Conservation (phyloP, 1,140 invertebrate genomes). For the Drosophila subobscura region DNA sequence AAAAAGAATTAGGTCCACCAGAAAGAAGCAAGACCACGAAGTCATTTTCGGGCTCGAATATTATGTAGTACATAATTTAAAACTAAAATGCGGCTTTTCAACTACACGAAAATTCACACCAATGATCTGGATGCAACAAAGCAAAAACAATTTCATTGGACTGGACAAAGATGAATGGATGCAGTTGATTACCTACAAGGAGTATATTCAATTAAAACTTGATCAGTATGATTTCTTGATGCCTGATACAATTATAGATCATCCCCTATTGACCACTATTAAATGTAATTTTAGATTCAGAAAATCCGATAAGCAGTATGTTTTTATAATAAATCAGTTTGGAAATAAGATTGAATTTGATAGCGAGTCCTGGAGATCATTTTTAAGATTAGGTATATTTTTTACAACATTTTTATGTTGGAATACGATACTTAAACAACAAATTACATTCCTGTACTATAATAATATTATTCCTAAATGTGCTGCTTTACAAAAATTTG, state of each 20-base stretch:
- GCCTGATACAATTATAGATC: background rate
- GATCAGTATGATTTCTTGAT: constrained; percentile 1
- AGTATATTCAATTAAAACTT: constrained; percentile 1
- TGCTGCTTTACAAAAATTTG: background rate
- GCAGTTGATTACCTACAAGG: too few species aligned
- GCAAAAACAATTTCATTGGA: too few species aligned
- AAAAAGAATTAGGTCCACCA: background rate
- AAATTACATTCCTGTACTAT: too few species aligned
- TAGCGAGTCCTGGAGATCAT: constrained; percentile 2
- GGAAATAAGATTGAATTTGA: constrained; percentile 4
- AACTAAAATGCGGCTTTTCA: too few species aligned
- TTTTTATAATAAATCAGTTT: constrained; percentile 2
- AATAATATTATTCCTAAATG: background rate
- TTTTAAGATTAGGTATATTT: background rate
- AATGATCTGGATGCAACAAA: too few species aligned
- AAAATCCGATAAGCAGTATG: background rate
- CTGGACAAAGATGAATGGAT: too few species aligned
- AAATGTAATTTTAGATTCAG: background rate
- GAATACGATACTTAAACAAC: too few species aligned
- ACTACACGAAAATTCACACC: too few species aligned
- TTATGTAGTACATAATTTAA: constrained; percentile 2
- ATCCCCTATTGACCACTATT: background rate
- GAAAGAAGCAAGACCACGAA: background rate
- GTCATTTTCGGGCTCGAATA: constrained; percentile 2
- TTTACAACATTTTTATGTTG: too few species aligned